These are phyloP conservation scores for Galendromus occidentalis DNA, from an alignment of 1,140 invertebrate genomes.

Conservation along the genomic window DNA sequence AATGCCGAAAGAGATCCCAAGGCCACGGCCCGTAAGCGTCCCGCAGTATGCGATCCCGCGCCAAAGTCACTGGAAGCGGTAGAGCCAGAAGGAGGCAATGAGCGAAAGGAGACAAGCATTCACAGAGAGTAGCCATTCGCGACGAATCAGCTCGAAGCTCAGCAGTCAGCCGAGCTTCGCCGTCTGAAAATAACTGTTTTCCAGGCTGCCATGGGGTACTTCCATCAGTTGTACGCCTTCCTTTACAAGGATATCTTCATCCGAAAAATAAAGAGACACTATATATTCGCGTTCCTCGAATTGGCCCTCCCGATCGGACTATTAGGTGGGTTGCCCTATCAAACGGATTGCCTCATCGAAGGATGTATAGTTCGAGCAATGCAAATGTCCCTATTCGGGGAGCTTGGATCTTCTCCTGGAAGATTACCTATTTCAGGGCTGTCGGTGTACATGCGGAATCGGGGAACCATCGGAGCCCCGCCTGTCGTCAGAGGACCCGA, in stretches of 20 bases:
- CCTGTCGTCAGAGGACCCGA: background rate
- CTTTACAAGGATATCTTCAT: slow-evolving; percentile 1
- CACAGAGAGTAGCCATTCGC: too few relatives aligned
- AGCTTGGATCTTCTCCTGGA: background rate
- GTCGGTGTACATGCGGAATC: background rate
- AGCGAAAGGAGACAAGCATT: too few relatives aligned
- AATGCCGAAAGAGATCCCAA: too few relatives aligned
- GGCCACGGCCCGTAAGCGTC: too few relatives aligned
- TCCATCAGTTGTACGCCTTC: background rate
- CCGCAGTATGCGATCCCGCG: too few relatives aligned
- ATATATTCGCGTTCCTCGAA: background rate
- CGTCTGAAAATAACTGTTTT: background rate
- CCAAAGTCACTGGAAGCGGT: too few relatives aligned
- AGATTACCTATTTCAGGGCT: background rate
- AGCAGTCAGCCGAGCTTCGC: too few relatives aligned
- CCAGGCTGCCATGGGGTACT: background rate
- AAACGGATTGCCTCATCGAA: background rate
- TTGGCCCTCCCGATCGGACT: background rate
- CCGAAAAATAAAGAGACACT: background rate
- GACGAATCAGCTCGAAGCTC: too few relatives aligned
- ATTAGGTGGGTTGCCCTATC: background rate
- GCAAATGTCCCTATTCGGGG: too few relatives aligned
- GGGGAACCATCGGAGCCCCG: background rate
- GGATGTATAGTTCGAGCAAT: too few relatives aligned
- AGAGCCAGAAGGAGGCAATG: too few relatives aligned